Evolutionary conservation across 2,888 invertebrate genomes (phyloP).

Genomic region (Osedax fenrisi): DNA sequence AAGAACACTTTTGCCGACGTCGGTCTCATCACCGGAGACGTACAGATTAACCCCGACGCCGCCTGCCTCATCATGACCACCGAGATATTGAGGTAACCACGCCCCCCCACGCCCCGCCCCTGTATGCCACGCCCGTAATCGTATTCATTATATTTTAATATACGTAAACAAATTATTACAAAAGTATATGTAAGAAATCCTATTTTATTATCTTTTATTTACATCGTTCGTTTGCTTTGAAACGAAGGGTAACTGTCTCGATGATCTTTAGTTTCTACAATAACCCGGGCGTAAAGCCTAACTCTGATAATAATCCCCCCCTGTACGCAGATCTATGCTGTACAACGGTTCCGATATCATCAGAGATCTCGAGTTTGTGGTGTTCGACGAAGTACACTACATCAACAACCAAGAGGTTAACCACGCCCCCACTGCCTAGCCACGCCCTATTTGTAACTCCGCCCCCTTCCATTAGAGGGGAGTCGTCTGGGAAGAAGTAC

Average conservation of each 20-base stretch:
- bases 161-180: too few species aligned
- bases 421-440: neutral
- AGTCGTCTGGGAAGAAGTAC: constrained; percentile 96
- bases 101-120: too few species aligned
- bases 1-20: constrained; percentile 64
- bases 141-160: too few species aligned
- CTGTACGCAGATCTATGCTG: constrained; percentile 82
- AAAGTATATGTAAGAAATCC: too few species aligned
- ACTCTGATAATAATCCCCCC: too few species aligned
- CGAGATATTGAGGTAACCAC: constrained; percentile 70
- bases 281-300: too few species aligned
- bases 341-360: constrained; percentile 84
- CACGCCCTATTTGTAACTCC: neutral
- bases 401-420: constrained; percentile 81
- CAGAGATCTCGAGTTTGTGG: constrained; percentile 90
- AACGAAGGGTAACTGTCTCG: too few species aligned
- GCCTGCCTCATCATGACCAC: constrained; percentile 97
- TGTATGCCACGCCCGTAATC: too few species aligned
- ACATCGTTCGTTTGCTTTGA: too few species aligned
- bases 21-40: constrained; percentile 57
- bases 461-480: constrained; percentile 60
- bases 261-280: too few species aligned
- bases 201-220: too few species aligned
- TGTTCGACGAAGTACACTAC: constrained; percentile 98
- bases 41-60: constrained; percentile 83